A percentile compares a stretch with the other conserved stretches of the same genome.
These are phyloP conservation scores for Zapus hudsonius DNA, from an alignment of 2,113 vertebrate species.

Conservation along the genomic window DNA sequence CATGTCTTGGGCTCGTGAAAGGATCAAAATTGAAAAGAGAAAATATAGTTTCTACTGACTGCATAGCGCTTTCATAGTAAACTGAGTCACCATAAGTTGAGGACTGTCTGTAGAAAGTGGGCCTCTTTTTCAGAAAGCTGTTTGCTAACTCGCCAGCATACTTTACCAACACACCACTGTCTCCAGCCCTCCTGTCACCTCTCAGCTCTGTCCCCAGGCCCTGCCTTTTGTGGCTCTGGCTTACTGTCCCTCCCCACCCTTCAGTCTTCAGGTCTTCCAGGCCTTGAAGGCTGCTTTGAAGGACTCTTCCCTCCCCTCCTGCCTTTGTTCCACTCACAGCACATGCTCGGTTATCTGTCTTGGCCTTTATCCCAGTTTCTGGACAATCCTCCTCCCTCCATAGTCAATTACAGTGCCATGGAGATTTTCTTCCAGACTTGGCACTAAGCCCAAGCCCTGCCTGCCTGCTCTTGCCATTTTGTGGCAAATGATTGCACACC, in stretches of 20 bases:
- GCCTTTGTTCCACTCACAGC: background rate
- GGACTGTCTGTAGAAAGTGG: background rate
- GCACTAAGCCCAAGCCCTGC: background rate
- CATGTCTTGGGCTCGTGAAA: background rate
- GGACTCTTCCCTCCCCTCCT: background rate
- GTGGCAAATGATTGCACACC: background rate
- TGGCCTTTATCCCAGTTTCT: conserved; percentile 33
- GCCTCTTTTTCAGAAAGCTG: background rate
- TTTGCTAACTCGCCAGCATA: background rate
- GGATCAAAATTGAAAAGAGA: background rate
- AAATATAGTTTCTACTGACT: background rate
- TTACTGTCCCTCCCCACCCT: background rate
- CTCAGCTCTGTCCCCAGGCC: too few relatives aligned
- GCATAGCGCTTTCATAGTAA: background rate
- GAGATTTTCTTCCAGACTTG: background rate
- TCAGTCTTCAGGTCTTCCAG: background rate
- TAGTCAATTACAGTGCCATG: background rate
- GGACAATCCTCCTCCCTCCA: background rate
- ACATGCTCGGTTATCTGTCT: background rate
- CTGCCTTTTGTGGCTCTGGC: background rate
- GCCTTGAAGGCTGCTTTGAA: background rate
- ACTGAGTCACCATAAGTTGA: background rate
- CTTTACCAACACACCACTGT: background rate
- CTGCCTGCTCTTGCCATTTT: background rate
- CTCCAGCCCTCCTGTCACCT: background rate